phyloP scores from a whole-genome alignment of 2,888 invertebrate genomes.

The Sinelater perroti region DNA sequence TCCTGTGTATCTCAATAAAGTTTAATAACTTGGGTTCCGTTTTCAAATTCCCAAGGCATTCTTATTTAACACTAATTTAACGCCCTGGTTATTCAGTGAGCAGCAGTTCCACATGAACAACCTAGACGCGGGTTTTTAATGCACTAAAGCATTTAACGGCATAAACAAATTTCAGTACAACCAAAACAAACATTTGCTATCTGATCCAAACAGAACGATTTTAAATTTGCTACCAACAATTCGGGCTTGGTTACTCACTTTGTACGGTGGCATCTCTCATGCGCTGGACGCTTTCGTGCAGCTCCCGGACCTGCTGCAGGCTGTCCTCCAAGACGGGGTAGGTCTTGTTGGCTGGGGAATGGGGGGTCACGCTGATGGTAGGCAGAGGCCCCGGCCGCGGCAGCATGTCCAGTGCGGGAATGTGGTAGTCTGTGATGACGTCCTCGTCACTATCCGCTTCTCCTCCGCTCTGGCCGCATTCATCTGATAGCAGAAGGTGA shows the following conservation, averaged over 20 bases:
- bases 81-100: too few species aligned
- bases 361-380: constrained; percentile 88
- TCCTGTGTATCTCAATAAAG: too few species aligned
- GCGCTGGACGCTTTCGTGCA: constrained; percentile 80
- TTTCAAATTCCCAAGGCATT: too few species aligned
- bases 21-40: too few species aligned
- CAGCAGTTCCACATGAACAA: too few species aligned
- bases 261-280: constrained; percentile 73
- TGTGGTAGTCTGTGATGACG: constrained; percentile 79
- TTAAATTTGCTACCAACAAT: too few species aligned
- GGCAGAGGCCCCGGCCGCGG: constrained; percentile 66
- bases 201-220: too few species aligned
- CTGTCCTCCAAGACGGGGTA: constrained; percentile 77
- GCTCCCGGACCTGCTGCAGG: constrained; percentile 75
- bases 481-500: constrained; percentile 63
- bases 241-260: constrained; percentile 48
- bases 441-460: constrained; percentile 82
- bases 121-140: too few species aligned
- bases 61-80: too few species aligned
- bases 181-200: too few species aligned
- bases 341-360: constrained; percentile 81
- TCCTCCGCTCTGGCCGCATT: constrained; percentile 73
- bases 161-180: too few species aligned
- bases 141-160: too few species aligned
- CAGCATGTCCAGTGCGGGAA: constrained; percentile 48